These are phyloP conservation scores for Phrynocephalus versicolor DNA, from an alignment of 2,113 vertebrate species.

Conservation along the genomic window DNA sequence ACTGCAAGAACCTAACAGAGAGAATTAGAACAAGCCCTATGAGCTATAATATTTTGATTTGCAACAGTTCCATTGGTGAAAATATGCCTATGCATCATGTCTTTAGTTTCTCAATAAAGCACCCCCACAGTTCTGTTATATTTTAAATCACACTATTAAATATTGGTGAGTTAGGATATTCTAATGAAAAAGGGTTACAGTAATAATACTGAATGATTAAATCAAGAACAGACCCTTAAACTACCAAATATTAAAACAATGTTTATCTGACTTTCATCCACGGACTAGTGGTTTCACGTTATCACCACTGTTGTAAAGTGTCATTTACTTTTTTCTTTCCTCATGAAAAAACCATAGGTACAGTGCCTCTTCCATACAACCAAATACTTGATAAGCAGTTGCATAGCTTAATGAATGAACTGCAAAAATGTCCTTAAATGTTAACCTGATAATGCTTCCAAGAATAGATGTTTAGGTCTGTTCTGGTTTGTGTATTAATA, in stretches of 20 bases:
- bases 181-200: not conserved
- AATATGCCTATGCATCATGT: constrained; percentile 71
- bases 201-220: constrained; percentile 18
- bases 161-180: constrained; percentile 21
- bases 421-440: constrained; percentile 7
- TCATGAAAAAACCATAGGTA: constrained; percentile 10
- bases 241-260: constrained; percentile 29
- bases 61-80: constrained; percentile 65
- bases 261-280: constrained; percentile 9
- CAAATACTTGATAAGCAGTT: constrained; percentile 19
- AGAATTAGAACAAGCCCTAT: constrained; percentile 73
- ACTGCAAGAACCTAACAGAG: constrained; percentile 70
- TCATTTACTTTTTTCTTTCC: constrained; percentile 1
- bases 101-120: constrained; percentile 64
- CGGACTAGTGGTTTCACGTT: not conserved
- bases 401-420: constrained; percentile 24
- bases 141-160: constrained; percentile 25
- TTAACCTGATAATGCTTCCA: not conserved
- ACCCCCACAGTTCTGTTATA: constrained; percentile 46
- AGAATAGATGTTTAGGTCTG: not conserved
- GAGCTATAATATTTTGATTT: constrained; percentile 76
- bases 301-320: not conserved
- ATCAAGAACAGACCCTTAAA: constrained; percentile 27
- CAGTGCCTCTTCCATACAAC: constrained; percentile 59
- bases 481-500: not conserved